Conservation (phyloP, 2,113 vertebrate species). For the Poicephalus gulielmi region DNA sequence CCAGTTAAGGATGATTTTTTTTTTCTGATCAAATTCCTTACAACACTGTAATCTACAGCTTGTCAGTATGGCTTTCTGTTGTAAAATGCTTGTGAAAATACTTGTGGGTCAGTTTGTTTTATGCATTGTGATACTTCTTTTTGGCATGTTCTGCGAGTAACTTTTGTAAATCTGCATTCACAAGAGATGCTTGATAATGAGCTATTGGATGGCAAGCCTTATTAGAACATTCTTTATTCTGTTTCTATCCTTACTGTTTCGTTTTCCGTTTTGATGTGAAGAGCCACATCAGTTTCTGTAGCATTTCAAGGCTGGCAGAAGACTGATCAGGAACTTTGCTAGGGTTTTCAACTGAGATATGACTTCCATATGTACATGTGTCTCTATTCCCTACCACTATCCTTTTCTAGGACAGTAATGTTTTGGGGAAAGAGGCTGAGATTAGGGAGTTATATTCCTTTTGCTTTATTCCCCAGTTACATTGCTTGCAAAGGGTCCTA, state of each 20-base stretch:
- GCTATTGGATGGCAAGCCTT: background rate
- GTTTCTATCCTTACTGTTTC: background rate
- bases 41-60: background rate
- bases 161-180: background rate
- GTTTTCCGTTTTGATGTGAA: background rate
- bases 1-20: background rate
- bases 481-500: background rate
- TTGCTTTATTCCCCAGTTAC: background rate
- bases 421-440: background rate
- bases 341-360: background rate
- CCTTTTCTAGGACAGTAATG: background rate
- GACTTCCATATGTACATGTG: accelerated
- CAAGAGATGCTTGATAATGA: background rate
- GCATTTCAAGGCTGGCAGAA: background rate
- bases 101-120: background rate
- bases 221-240: background rate
- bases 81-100: background rate
- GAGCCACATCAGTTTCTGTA: background rate
- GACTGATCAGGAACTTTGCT: background rate
- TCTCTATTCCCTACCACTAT: background rate
- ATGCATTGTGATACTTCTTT: background rate
- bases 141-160: background rate
- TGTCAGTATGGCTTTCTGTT: background rate
- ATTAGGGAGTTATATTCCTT: background rate
- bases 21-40: background rate